Evolutionary conservation across 2,113 vertebrate species (phyloP).

Genomic region (Azemiops feae): DNA sequence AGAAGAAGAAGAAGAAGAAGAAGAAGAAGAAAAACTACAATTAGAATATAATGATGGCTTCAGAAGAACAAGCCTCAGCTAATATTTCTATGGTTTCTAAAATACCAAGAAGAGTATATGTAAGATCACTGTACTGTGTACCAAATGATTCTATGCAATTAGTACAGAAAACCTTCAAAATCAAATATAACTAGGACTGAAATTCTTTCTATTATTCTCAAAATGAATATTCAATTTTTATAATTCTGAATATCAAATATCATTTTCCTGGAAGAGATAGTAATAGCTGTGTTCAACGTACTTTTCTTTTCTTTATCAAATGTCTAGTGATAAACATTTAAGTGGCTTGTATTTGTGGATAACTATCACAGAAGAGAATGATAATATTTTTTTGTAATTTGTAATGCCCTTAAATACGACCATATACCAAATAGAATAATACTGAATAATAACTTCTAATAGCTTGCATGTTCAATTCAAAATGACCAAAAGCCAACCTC

Average conservation of each 20-base stretch:
- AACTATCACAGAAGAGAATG: neutral
- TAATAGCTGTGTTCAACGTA: neutral
- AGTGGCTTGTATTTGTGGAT: neutral
- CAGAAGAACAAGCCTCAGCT: neutral
- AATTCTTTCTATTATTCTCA: too few species aligned
- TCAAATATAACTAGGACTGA: too few species aligned
- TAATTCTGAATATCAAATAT: neutral
- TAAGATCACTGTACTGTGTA: neutral
- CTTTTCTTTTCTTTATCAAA: neutral
- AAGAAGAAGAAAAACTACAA: neutral
- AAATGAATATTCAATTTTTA: neutral
- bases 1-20: too few species aligned
- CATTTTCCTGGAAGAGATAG: neutral
- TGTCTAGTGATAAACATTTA: neutral
- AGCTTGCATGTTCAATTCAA: neutral
- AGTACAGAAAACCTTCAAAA: neutral
- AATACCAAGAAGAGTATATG: neutral
- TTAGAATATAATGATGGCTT: neutral
- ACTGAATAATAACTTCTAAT: neutral
- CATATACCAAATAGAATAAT: neutral
- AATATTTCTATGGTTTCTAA: neutral
- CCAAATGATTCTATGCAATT: neutral
- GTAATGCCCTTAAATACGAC: too few species aligned
- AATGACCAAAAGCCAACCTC: neutral
- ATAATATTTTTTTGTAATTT: too few species aligned